Evolutionary conservation across 2,888 invertebrate genomes (phyloP).

Genomic region (Eugnorisma glareosa): DNA sequence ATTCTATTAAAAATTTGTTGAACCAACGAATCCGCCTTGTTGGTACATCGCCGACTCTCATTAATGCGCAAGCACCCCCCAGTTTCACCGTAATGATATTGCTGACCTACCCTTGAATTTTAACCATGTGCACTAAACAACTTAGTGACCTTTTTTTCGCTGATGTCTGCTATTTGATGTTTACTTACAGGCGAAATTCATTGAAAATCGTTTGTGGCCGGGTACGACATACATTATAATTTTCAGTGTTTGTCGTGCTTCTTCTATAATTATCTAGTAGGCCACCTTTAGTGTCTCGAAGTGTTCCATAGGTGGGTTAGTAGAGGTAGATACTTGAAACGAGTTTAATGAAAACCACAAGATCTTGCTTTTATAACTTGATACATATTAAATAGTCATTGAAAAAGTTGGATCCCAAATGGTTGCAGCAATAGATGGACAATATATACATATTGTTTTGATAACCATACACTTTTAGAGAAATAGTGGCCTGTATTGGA

Average conservation of each 20-base stretch:
- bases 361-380: not conserved
- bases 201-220: conserved; percentile 1
- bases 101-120: conserved; percentile 65
- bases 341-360: not conserved
- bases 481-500: not conserved
- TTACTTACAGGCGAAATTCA: not conserved
- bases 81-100: conserved; percentile 60
- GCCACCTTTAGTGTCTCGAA: not conserved
- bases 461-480: not conserved
- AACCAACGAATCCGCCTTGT: conserved; percentile 32
- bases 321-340: not conserved
- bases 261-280: not conserved
- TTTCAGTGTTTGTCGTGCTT: not conserved
- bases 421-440: not conserved
- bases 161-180: not conserved
- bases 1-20: conserved; percentile 59
- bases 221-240: not conserved
- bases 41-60: conserved; percentile 59
- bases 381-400: not conserved
- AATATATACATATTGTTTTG: no score
- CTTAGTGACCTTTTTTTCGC: conserved; percentile 3
- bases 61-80: conserved; percentile 71
- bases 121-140: conserved; percentile 46
- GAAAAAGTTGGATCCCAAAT: not conserved
- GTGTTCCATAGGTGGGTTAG: no score